A percentile compares a stretch with the other conserved stretches of the same genome.
phyloP scores from a whole-genome alignment of 2,797 vertebrate species.

The Neomorphus geoffroyi region DNA sequence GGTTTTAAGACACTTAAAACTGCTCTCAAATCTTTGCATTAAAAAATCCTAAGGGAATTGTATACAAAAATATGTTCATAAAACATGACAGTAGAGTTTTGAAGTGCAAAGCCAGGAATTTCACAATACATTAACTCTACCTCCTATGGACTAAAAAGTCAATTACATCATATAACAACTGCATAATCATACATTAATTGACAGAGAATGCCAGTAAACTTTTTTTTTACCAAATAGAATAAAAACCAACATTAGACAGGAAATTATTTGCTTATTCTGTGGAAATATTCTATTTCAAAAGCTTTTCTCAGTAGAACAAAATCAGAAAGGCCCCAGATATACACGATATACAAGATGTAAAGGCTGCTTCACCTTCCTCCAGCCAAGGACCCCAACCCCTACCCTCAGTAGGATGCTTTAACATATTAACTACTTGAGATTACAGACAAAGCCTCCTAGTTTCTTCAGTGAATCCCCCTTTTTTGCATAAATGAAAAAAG shows the following conservation, averaged over 20 bases:
- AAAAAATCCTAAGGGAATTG: neutral
- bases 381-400: neutral
- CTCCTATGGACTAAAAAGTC: neutral
- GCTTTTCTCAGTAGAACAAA: neutral
- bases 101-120: neutral
- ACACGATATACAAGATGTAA: neutral
- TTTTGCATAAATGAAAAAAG: neutral
- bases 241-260: neutral
- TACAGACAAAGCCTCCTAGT: neutral
- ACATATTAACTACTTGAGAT: neutral
- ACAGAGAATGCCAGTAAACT: neutral
- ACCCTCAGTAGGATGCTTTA: neutral
- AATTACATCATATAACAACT: neutral
- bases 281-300: neutral
- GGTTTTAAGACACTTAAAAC: neutral
- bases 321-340: neutral
- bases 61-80: neutral
- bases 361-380: neutral
- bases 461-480: neutral
- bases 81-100: neutral
- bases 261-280: neutral
- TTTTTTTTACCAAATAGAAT: neutral
- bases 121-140: neutral
- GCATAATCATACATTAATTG: neutral
- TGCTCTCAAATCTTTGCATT: neutral